Base-by-base conservation (phyloP, 2,797 vertebrate genomes). In the Aldrovandia affinis region DNA sequence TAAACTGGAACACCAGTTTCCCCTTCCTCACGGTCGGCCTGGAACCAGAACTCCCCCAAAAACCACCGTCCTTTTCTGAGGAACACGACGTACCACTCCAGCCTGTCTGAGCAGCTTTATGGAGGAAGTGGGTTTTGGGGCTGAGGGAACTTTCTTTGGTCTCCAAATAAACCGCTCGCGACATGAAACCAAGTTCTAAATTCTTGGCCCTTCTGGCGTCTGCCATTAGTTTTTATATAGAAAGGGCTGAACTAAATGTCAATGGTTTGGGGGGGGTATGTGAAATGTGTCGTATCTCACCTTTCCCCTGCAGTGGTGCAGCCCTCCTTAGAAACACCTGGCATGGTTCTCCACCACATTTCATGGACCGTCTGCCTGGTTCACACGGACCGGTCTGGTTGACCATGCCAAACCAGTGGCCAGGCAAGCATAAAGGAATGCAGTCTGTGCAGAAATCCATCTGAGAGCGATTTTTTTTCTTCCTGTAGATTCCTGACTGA, bases 91-190 rank as follows among this genome's bases (percentile, higher is more conserved):
- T 47, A 9, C 75, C n/a, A 12, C 39, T 78, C 75, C 22, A 12
- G 47, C 39, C 42, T 47, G 75, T 2, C 44, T n/a, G 20, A 50
- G 5, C 28, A n/a, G 18, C 75, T 78, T 78, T 50, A 78, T 65
- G 82, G 73, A 89, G 88, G 88, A 86, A 92, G 92, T 92, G 93
- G 92, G 88, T 92, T 88, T 87, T 86, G 87, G 87, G 75, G 87
- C 89, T 89, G 88, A 85, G 80, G 86, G 84, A 80, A 91, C 90
- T 88, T 91, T 91, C 86, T 91, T 88, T 88, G 87, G 81, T 81
- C 84, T 89, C 91, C 90, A 92, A 92, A 93, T 92, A 92, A 92
- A 91, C 88, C 9, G 59, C 90, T 90, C 89, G 89, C 91, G 88
- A 88, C 90, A 91, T 92, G 89, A 92, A 92, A 86, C 59, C 50